Percentiles rank a stretch among this genome's conserved stretches.
These are phyloP conservation scores for Girardinus metallicus DNA, from an alignment of 2,797 vertebrate species.

Conservation along the genomic window DNA sequence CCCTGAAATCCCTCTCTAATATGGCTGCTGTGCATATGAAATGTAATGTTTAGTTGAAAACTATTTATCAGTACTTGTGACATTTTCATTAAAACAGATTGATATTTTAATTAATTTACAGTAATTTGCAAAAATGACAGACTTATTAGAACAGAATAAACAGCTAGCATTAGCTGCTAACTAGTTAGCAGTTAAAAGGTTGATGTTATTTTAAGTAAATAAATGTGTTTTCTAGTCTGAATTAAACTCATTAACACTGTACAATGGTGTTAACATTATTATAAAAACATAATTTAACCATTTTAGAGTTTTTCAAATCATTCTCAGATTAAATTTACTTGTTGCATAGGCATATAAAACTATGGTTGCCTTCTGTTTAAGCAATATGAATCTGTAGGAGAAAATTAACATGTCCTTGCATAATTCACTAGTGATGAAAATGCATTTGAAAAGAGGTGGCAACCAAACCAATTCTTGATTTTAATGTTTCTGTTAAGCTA, in stretches of 20 bases:
- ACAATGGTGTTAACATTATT: background rate
- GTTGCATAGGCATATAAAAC: background rate
- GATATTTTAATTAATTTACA: background rate
- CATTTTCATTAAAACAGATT: background rate
- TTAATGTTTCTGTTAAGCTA: background rate
- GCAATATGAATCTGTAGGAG: background rate
- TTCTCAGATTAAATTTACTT: background rate
- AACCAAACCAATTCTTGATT: background rate
- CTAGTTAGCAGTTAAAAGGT: background rate
- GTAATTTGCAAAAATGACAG: too few relatives aligned
- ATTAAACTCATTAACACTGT: background rate
- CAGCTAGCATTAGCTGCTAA: background rate
- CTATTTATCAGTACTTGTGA: background rate
- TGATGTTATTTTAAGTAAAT: background rate
- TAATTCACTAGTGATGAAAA: background rate
- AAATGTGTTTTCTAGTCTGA: background rate
- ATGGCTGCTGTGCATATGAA: background rate
- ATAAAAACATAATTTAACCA: background rate
- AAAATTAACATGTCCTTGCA: background rate
- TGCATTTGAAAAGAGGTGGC: background rate
- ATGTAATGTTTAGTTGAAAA: background rate
- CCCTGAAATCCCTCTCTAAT: background rate
- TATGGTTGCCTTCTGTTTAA: background rate
- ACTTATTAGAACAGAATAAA: background rate
- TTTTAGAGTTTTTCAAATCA: background rate